A percentile compares a stretch with the other conserved stretches of the same genome.
phyloP scores from a whole-genome alignment of 2,888 invertebrate species.

The Drosophila parthenogenetica region DNA sequence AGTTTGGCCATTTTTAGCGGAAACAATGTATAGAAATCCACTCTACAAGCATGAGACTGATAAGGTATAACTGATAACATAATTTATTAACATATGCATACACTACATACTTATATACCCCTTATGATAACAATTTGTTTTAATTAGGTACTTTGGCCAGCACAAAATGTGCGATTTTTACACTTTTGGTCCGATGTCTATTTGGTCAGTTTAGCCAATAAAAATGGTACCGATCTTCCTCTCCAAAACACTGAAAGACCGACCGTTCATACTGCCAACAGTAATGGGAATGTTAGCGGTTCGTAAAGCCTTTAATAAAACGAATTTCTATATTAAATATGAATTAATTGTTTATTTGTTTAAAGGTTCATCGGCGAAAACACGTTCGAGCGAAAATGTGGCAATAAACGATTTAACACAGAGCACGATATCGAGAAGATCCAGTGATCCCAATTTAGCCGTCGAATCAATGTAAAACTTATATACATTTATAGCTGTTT shows the following conservation, averaged over 20 bases:
- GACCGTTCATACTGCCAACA: constrained; percentile 75
- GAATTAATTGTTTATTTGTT: not conserved
- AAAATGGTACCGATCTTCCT: constrained; percentile 85
- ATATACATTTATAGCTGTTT: not conserved
- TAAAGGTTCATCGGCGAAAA: constrained; percentile 90
- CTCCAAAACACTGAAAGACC: constrained; percentile 79
- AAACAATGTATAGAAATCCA: constrained; percentile 93
- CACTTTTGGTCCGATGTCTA: constrained; percentile 94
- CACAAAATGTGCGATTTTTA: constrained; percentile 93
- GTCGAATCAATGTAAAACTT: constrained; percentile 88
- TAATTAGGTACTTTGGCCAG: constrained; percentile 92
- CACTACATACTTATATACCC: constrained; percentile 1
- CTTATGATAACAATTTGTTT: not conserved
- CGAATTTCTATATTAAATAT: too few relatives aligned
- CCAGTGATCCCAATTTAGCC: constrained; percentile 93
- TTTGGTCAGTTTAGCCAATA: constrained; percentile 87
- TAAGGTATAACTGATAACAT: constrained; percentile 66
- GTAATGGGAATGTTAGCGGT: constrained; percentile 25
- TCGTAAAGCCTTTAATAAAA: not conserved
- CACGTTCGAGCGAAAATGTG: constrained; percentile 94
- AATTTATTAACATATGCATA: not conserved
- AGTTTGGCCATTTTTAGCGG: constrained; percentile 94
- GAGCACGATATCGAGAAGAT: constrained; percentile 88
- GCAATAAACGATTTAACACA: constrained; percentile 87
- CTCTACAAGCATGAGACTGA: constrained; percentile 88